phyloP scores from a whole-genome alignment of 2,888 invertebrate species.

The Ypsolopha scabrella region DNA sequence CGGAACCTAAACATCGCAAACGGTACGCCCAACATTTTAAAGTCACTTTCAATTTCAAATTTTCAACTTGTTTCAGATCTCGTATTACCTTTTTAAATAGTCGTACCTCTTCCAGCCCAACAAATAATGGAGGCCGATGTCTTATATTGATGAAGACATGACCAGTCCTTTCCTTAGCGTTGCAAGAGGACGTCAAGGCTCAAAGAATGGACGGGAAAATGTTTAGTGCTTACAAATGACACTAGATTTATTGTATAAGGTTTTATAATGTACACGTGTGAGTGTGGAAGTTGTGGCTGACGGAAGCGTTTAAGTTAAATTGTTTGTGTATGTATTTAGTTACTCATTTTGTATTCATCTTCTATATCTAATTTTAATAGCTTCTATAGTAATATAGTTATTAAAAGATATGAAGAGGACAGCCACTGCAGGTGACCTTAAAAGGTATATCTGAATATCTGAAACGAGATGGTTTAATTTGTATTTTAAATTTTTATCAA shows the following conservation, averaged over 20 bases:
- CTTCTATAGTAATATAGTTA: too few species aligned
- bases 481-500: too few species aligned
- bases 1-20: not conserved
- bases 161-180: not conserved
- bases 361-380: too few species aligned
- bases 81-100: constrained; percentile 1
- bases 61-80: not conserved
- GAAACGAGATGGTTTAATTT: too few species aligned
- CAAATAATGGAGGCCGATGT: constrained; percentile 44
- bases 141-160: constrained; percentile 27
- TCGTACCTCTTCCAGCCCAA: constrained; percentile 29
- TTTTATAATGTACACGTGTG: too few species aligned
- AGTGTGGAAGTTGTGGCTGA: too few species aligned
- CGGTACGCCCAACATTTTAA: not conserved
- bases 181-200: not conserved
- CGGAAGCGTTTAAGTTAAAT: too few species aligned
- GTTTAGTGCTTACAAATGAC: not conserved
- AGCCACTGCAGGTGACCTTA: too few species aligned
- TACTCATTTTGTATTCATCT: too few species aligned
- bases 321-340: too few species aligned
- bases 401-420: too few species aligned
- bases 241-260: not conserved
- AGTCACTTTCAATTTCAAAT: not conserved
- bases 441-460: too few species aligned
- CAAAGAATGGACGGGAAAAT: not conserved